phyloP scores from a whole-genome alignment of 2,888 invertebrate genomes.

The Cerceris rybyensis region DNA sequence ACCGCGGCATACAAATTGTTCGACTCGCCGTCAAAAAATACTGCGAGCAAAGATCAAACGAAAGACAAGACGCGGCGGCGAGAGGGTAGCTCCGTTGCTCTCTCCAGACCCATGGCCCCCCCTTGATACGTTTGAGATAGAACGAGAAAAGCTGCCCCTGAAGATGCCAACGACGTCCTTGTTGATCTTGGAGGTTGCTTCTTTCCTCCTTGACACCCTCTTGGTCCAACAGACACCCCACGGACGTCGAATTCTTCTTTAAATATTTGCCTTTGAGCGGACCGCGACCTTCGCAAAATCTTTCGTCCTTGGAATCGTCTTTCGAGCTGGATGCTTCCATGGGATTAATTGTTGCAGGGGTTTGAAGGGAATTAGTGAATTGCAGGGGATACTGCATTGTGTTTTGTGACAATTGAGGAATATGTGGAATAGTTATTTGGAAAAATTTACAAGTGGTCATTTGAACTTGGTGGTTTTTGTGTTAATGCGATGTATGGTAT shows the following conservation, averaged over 20 bases:
- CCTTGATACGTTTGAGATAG: conserved; percentile 50
- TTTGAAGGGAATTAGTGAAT: too few relatives aligned
- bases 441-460: too few relatives aligned
- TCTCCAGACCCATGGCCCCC: conserved; percentile 18
- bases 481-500: too few relatives aligned
- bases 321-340: neutral
- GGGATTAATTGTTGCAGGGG: too few relatives aligned
- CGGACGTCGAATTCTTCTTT: conserved; percentile 57
- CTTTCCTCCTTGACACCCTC: conserved; percentile 4
- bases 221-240: conserved; percentile 1
- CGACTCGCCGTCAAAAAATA: conserved; percentile 82
- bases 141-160: conserved; percentile 46
- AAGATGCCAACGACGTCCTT: conserved; percentile 10
- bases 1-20: conserved; percentile 82
- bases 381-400: too few relatives aligned
- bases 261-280: conserved; percentile 57
- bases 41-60: conserved; percentile 81
- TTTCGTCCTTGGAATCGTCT: neutral
- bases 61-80: conserved; percentile 75
- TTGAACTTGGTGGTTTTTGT: too few relatives aligned
- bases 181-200: neutral
- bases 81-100: conserved; percentile 53
- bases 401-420: too few relatives aligned
- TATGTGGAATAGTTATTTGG: too few relatives aligned
- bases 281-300: conserved; percentile 8